These are phyloP conservation scores for Henricia sp. DNA, from an alignment of 53 echinoderm and acorn worm species.

Conservation along the genomic window DNA sequence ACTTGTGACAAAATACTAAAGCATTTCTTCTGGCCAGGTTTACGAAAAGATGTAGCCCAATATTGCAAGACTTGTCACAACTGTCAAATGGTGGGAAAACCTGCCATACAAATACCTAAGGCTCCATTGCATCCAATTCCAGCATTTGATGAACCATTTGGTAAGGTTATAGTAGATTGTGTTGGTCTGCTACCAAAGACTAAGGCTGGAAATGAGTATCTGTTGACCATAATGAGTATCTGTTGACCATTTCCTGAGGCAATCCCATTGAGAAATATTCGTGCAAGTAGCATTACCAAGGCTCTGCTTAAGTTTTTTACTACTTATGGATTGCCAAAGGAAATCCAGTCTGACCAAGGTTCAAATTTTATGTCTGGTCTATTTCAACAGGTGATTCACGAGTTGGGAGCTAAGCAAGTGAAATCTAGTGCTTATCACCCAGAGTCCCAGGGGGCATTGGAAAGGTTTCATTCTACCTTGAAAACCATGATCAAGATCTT, in stretches of 20 bases:
- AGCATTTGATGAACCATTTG: constrained; percentile 71
- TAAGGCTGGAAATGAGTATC: constrained; percentile 61
- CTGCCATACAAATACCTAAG: constrained; percentile 49
- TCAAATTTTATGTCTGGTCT: constrained; percentile 35
- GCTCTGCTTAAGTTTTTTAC: constrained; percentile 66
- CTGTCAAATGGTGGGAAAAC: constrained; percentile 72
- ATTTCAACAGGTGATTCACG: constrained; percentile 56
- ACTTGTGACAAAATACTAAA: constrained; percentile 28
- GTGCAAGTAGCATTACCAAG: constrained; percentile 36
- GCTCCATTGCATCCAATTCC: constrained; percentile 67
- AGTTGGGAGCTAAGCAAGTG: constrained; percentile 48
- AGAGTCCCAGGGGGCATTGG: constrained; percentile 68
- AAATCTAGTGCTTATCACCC: constrained; percentile 80
- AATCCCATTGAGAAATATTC: constrained; percentile 70
- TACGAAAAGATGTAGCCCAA: constrained; percentile 28
- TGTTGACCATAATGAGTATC: constrained; percentile 75
- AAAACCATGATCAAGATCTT: constrained; percentile 70
- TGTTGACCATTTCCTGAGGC: constrained; percentile 79
- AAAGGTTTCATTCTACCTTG: constrained; percentile 70
- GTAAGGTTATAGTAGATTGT: constrained; percentile 58
- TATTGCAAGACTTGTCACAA: constrained; percentile 62
- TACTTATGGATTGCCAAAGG: constrained; percentile 27
- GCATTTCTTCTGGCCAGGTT: constrained; percentile 62
- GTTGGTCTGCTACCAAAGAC: constrained; percentile 69
- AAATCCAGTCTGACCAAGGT: too few relatives aligned